Evolutionary conservation across 2,113 vertebrate genomes (phyloP), one percentile per base, ranked within the genome.

Genomic region (Oncorhynchus mykiss): DNA sequence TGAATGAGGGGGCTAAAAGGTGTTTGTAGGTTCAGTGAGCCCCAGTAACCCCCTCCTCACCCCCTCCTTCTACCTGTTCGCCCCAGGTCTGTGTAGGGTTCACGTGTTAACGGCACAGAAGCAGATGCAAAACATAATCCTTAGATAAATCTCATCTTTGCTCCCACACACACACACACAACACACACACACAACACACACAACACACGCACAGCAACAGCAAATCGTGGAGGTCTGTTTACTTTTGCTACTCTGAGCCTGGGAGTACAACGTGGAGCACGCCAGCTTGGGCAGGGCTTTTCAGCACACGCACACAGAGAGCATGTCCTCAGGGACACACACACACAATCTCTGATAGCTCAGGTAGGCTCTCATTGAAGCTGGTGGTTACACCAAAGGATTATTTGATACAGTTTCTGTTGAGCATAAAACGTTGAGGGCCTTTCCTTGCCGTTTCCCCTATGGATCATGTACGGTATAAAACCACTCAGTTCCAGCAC

Each of bases 41-140:
- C 11, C 6, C 45, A 75, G 67, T 22, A 12, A 14, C 2, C 48
- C 64, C 66, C 72, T 62, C 70, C 80, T 51, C 62, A 70, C 54
- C 49, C n/a, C 66, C 66, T 70, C 54, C 54, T 14, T 80, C 66
- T 48, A 49, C 80, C 70, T 7, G 11, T 48, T 16, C 2, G 51
- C 74, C 22, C 27, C 67, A 48, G 39, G 31, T 70, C 59, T 18
- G 48, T 0, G 18, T 7, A 34, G 31, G 5, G 31, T 20, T 60
- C 77, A 85, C 69, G 3, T 89, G 89, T 60, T 78, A 22, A 78
- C 77, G 76, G 73, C 76, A 39, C 74, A 72, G 81, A 75, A 68
- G 81, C 88, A 90, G 83, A 91, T 86, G 83, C 81, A 86, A 86
- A 48, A 71, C 67, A 12, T 88, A 90, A 93, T 92, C 92, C 87